Base-by-base conservation (phyloP, 2,113 vertebrate species). In the Chionomys nivalis region DNA sequence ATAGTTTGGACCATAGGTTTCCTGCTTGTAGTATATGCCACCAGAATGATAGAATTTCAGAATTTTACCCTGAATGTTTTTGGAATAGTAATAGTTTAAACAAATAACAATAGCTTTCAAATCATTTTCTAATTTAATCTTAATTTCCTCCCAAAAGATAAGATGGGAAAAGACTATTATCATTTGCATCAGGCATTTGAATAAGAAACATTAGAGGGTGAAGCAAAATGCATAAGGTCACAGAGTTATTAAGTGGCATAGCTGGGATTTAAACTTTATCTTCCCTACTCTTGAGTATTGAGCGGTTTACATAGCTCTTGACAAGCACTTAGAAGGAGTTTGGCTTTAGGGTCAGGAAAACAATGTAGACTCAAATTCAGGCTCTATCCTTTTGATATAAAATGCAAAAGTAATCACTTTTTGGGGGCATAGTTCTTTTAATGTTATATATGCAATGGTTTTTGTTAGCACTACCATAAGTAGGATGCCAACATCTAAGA, bases 51-150 rank as follows among this genome's bases (percentile, higher is more conserved):
- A 14, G 42, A 17, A 89, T 63, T 89, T 89, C 36, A 14, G 33
- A 23, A 89, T 63, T 89, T 91, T 36, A 94, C 17, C 10, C 44
- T 65, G 16, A 75, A 24, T 87, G 23, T n/a, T 58, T 19, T 21
- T 72, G 8, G 10, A 95, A 75, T 17, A 70, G 5, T 66, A 26
- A 31, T 90, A 75, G 85, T 94, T 95, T 89, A 66, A 72, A 89
- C 31, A 58, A 23, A 42, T 61, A 66, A 85, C 5, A 24, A 68
- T 24, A 2, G 21, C 58, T 66, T 90, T 65, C 14, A 85, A 63
- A 88, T 96, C 2, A 89, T 89, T 94, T 93, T 90, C 55, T 96
- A 90, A 68, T 63, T 86, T 90, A 73, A 77, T 23, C 5, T 42
- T 19, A 2, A 7, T 55, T 24, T 39, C 47, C 39, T 11, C 0